Evolutionary conservation across 2,888 invertebrate species (phyloP), one percentile per base, ranked within the genome.

Genomic region (Slavum lentiscoides): DNA sequence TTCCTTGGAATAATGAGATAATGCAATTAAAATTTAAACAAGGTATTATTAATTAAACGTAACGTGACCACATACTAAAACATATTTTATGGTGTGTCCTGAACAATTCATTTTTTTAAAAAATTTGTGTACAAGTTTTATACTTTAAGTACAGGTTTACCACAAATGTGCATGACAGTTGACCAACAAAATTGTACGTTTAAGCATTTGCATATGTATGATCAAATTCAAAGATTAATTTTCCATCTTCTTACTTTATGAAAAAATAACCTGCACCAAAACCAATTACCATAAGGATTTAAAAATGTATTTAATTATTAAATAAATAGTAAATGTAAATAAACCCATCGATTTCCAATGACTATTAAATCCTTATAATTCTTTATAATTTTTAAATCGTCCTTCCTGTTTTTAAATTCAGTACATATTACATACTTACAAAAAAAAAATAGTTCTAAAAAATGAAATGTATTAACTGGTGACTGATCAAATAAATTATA

Each of bases 121-220:
- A 19, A 58, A 55, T 69, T 55, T 19, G 19, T 49, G 49, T 49
- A 49, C 19, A 55, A 55, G 19, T 55, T 67, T 23, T 55, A 74
- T 15, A 64, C 21, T 37, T 74, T 53, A 37, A 62, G 1, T 30
- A 66, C n/a, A 66, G 19, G 7, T 67, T 58, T 75, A 75, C 67
- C 58, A 75, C 43, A 67, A 75, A 43, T n/a, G 75, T 76, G 67
- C 68, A 76, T 68, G 75, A 76, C 75, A 76, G 75, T 76, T 76
- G 75, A 76, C 75, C 59, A 76, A 76, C 23, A 76, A 76, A 76
- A 49, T 67, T 58, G 6, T 43, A 59, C 19, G 43, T 21, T 21
- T 58, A 21, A 73, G 30, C 8, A 39, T 37, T 3, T 49, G n/a
- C n/a, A n/a, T n/a, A n/a, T n/a, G n/a, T n/a, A 66, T 66, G 23